Base-by-base conservation (phyloP, 2,888 invertebrate genomes). In the Andricus curvator region DNA sequence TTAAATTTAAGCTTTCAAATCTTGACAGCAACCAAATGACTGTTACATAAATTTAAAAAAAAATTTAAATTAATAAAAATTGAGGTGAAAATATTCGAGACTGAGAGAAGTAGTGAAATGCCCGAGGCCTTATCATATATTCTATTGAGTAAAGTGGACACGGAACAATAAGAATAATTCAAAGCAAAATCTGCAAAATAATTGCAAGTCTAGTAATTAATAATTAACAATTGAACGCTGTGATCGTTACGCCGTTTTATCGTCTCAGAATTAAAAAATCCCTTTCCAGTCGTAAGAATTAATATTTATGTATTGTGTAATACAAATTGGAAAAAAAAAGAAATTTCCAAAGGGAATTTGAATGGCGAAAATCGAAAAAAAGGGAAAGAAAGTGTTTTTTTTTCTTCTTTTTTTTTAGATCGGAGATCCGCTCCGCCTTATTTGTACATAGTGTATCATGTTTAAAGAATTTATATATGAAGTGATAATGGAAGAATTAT, bases 401-500 rank as follows among this genome's bases (percentile, higher is more conserved):
- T 74, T 15, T 81, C 84, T 25, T 56, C 48, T 70, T n/a, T 33
- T 70, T 68, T 80, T 86, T 82, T 85, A 84, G 83, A 87, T 74
- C 80, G 84, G 88, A 87, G 85, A 87, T 68, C 82, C 82, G 74
- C 88, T 89, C 87, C 87, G 85, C 83, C 85, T 91, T 89, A 90
- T 89, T 90, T 91, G 91, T 91, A 91, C 82, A 91, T 91, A 91
- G 86, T 91, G 90, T 91, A 91, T 87, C 87, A 91, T 90, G 88
- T 88, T 89, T 88, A 88, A 88, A 90, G 88, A 89, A 89, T 85
- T 88, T 85, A 87, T 89, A 87, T 88, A 88, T 86, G 86, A 87
- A 87, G 85, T 84, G 86, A 85, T 85, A 84, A 86, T 84, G 83
- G 81, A 86, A 86, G 86, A 88, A 84, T 86, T 86, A 89, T 89